A percentile compares a stretch with the other conserved stretches of the same genome.
phyloP scores from a whole-genome alignment of 2,797 vertebrate genomes.

The Periophthalmus magnuspinnatus region DNA sequence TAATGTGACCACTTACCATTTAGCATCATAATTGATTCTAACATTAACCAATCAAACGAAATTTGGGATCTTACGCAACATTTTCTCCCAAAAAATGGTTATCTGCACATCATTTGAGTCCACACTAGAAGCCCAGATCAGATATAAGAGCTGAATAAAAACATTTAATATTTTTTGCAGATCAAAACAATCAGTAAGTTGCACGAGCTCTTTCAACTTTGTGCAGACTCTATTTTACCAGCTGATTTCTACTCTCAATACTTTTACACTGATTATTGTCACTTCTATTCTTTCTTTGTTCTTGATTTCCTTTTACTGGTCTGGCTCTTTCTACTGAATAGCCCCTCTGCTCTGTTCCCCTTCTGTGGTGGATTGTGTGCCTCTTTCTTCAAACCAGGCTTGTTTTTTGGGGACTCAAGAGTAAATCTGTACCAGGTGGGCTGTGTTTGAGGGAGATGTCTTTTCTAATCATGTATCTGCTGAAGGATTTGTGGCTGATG shows the following conservation, averaged over 20 bases:
- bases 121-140: background rate
- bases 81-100: too few species aligned
- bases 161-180: background rate
- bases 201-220: background rate
- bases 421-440: constrained; percentile 74
- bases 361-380: constrained; percentile 49
- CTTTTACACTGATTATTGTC: constrained; percentile 49
- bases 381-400: constrained; percentile 44
- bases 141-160: background rate
- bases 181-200: background rate
- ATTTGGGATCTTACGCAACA: background rate
- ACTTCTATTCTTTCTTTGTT: constrained; percentile 50
- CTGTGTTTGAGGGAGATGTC: constrained; percentile 66
- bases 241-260: background rate
- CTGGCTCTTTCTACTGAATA: constrained; percentile 21
- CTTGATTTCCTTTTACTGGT: constrained; percentile 23
- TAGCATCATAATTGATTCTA: background rate
- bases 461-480: constrained; percentile 66
- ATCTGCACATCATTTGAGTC: background rate
- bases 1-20: too few species aligned
- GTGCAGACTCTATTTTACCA: background rate
- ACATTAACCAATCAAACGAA: background rate
- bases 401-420: constrained; percentile 55
- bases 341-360: constrained; percentile 28
- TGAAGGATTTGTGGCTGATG: constrained; percentile 49